Percentiles rank a stretch among this genome's conserved stretches.
These are phyloP conservation scores for Cartodere bifasciata DNA, from an alignment of 2,888 invertebrate genomes.

Conservation along the genomic window DNA sequence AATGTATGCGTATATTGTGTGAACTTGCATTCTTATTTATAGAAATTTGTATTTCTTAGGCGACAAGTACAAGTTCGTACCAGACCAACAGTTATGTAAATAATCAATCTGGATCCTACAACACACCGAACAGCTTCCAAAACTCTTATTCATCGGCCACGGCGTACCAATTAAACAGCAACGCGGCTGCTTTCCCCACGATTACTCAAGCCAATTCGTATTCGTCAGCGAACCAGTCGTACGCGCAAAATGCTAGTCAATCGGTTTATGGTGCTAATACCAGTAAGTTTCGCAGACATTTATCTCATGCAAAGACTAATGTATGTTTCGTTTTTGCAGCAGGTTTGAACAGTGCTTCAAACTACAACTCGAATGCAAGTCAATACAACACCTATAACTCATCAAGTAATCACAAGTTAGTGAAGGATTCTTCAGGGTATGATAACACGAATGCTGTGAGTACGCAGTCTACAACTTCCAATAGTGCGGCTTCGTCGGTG, in stretches of 20 bases:
- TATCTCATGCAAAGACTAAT: conserved; percentile 1
- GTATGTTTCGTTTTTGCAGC: conserved; percentile 6
- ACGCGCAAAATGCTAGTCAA: conserved; percentile 32
- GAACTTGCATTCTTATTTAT: too few species aligned
- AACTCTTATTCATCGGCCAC: conserved; percentile 31
- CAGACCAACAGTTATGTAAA: conserved; percentile 29
- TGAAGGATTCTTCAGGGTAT: conserved; percentile 26
- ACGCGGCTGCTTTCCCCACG: conserved; percentile 26
- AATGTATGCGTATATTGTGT: too few species aligned
- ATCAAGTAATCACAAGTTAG: conserved; percentile 28
- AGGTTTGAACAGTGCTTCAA: conserved; percentile 31
- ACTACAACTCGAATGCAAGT: conserved; percentile 23
- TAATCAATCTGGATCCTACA: conserved; percentile 28
- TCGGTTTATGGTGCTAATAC: conserved; percentile 33
- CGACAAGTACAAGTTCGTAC: conserved; percentile 35
- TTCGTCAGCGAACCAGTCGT: conserved; percentile 27
- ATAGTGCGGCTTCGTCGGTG: conserved; percentile 23
- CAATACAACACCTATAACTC: conserved; percentile 33
- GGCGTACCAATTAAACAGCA: conserved; percentile 25
- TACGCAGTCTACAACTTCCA: conserved; percentile 27
- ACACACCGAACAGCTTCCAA: conserved; percentile 27
- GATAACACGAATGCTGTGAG: conserved; percentile 25
- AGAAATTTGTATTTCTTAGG: conserved; percentile 26
- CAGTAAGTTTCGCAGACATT: conserved; percentile 20
- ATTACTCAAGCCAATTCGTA: conserved; percentile 30